Percentiles rank a stretch among this genome's conserved stretches.
These are phyloP conservation scores for Dasyornis broadbenti DNA, from an alignment of 2,113 vertebrate genomes.

Conservation along the genomic window DNA sequence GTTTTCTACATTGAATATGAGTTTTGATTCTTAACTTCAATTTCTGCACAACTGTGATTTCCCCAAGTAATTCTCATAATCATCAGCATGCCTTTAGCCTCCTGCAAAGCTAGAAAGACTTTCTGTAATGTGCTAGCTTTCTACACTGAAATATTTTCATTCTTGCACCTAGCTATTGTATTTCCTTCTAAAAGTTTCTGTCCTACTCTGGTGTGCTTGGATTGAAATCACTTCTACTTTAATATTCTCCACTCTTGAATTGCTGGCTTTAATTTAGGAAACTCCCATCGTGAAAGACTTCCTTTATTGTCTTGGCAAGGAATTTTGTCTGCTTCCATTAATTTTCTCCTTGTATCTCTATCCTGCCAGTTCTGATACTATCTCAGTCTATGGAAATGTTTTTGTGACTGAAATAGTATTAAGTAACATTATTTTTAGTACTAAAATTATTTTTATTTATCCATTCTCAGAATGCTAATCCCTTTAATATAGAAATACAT, in stretches of 20 bases:
- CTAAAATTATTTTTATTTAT: neutral
- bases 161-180: neutral
- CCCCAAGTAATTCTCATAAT: neutral
- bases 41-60: neutral
- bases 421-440: neutral
- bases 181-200: neutral
- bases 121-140: neutral
- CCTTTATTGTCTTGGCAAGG: constrained; percentile 31
- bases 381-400: neutral
- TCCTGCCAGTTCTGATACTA: constrained; percentile 2
- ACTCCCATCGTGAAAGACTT: constrained; percentile 18
- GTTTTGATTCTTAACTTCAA: neutral
- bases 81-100: neutral
- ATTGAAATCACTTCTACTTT: neutral
- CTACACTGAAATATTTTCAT: neutral
- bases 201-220: neutral
- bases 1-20: neutral
- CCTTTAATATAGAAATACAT: neutral
- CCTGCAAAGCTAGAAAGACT: neutral
- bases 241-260: neutral
- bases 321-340: constrained; percentile 18
- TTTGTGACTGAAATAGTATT: neutral
- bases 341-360: constrained; percentile 19
- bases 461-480: neutral
- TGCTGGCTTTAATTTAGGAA: constrained; percentile 16